Evolutionary conservation across 2,113 vertebrate genomes (phyloP), one percentile per base, ranked within the genome.

Genomic region (Periophthalmodon schlosseri): DNA sequence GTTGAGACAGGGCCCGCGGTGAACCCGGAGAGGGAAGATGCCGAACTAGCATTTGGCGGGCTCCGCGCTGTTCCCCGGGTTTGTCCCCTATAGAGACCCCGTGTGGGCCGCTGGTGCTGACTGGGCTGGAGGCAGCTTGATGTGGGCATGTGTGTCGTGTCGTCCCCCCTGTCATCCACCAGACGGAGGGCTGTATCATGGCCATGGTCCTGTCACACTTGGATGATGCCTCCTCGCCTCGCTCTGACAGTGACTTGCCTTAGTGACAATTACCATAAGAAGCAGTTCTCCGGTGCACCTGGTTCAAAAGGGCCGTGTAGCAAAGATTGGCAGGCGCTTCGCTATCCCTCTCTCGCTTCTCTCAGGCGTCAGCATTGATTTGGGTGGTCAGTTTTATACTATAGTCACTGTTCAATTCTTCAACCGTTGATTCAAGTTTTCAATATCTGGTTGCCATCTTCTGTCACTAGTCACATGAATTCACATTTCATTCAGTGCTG

Each of bases 101-200:
- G 88, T 89, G 88, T 91, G 86, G 91, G 88, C 80, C 84, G 82
- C 86, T 88, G 87, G 86, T 88, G 83, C 76, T 74, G 85, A 86
- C 76, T 81, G 79, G 77, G 83, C 74, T 85, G 77, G 78, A 80
- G 80, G 88, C 89, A 88, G 86, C 86, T 88, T 91, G 87, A 86
- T 79, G 78, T 80, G 81, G 88, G 83, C 86, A 87, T 91, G 89
- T 90, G 89, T 90, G 86, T 86, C 86, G 85, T 85, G 80, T 88
- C 86, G 79, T 87, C 86, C 78, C 84, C 77, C 84, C 72, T 84
- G 86, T 91, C 87, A 82, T 84, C 69, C 79, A 88, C 77, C 91
- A 92, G 91, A 91, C 89, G 91, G 90, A 88, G 83, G 88, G 83
- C 85, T 88, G 86, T 85, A 87, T 88, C 88, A 85, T 87, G 92